Conservation (phyloP, 2,113 vertebrate species). For the Forbesichthys papilliferus region DNA sequence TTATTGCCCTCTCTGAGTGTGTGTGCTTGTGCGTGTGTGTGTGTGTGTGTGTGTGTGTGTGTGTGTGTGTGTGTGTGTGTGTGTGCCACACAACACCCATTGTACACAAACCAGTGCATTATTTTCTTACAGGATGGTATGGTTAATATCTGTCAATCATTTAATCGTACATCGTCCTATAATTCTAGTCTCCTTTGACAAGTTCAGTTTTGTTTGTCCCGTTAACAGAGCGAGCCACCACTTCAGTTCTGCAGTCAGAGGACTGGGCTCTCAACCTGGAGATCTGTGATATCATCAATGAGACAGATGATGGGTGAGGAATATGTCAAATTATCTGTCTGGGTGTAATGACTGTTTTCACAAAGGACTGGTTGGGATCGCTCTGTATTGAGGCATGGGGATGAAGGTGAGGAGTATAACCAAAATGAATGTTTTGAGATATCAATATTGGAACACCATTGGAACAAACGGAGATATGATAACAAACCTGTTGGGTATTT, state of each 20-base stretch:
- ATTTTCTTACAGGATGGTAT: too few relatives aligned
- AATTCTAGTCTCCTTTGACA: neutral
- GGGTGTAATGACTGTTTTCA: neutral
- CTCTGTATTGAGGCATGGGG: too few relatives aligned
- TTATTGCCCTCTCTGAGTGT: neutral
- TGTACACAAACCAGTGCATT: too few relatives aligned
- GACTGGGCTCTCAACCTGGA: conserved; percentile 81
- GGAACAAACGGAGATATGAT: too few relatives aligned
- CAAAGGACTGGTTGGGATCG: too few relatives aligned
- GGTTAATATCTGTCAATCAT: neutral
- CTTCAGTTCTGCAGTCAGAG: conserved; percentile 58
- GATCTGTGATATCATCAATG: conserved; percentile 80
- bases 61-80: too few relatives aligned
- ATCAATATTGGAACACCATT: neutral
- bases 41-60: too few relatives aligned
- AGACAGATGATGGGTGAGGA: conserved; percentile 77
- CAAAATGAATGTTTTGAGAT: neutral
- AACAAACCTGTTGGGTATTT: too few relatives aligned
- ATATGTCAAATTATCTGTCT: neutral
- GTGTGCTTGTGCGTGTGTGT: too few relatives aligned
- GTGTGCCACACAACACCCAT: too few relatives aligned
- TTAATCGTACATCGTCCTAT: neutral
- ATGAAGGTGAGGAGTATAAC: too few relatives aligned
- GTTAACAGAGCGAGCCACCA: conserved; percentile 73
- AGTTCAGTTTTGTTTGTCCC: conserved; percentile 1